Evolutionary conservation across 2,797 vertebrate genomes (phyloP).

Genomic region (Amphiprion clarkii): DNA sequence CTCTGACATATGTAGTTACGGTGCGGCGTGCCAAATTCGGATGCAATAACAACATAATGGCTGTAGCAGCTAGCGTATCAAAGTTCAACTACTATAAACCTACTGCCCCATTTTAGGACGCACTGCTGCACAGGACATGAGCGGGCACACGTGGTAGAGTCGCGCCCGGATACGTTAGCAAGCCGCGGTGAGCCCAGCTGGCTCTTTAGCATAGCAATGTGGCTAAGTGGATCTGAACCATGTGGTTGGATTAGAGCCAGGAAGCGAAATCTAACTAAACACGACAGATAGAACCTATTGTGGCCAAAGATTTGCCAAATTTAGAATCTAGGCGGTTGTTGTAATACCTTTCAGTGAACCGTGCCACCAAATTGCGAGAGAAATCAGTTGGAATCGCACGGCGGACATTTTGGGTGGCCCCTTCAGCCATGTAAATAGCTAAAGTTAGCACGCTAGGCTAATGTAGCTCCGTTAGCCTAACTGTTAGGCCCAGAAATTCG

Average conservation of each 20-base stretch:
- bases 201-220: conserved; percentile 69
- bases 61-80: neutral
- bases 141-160: conserved; percentile 81
- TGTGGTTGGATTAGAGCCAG: conserved; percentile 86
- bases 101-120: conserved; percentile 67
- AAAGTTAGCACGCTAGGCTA: conserved; percentile 58
- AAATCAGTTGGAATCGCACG: conserved; percentile 56
- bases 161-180: conserved; percentile 64
- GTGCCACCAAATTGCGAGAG: conserved; percentile 15
- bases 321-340: neutral
- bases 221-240: conserved; percentile 74
- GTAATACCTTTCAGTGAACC: accelerated
- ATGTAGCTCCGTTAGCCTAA: conserved; percentile 41
- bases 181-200: conserved; percentile 40
- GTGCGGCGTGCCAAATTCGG: accelerated
- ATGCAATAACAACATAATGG: neutral
- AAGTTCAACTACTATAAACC: conserved; percentile 29
- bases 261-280: conserved; percentile 24
- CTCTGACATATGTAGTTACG: neutral
- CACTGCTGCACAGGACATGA: conserved; percentile 30
- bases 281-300: accelerated
- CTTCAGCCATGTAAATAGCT: conserved; percentile 73
- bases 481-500: conserved; percentile 18
- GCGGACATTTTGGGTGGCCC: conserved; percentile 88
- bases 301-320: accelerated